Base-by-base conservation (phyloP, 2,113 vertebrate genomes). In the Collichthys lucidus region DNA sequence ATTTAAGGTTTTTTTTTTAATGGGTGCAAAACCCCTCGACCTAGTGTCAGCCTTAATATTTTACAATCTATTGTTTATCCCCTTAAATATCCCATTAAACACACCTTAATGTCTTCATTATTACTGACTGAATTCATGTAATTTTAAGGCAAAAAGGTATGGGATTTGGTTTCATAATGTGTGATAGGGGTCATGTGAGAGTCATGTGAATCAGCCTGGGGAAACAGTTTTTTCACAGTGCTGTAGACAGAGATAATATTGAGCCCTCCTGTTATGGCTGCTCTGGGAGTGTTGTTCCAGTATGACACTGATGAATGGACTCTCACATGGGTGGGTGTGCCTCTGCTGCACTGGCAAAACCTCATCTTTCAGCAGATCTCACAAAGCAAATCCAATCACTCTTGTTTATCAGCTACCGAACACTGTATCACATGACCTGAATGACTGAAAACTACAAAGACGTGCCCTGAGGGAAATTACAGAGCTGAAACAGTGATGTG, bases 261-360 rank as follows among this genome's bases (percentile, higher is more conserved):
- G 9, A 6, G 24, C 52, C 77, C 57, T 77, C 46, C 15, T 7
- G 22, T 46, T 53, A 22, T 8, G 3, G 11, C 64, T 70, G 26
- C 59, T 35, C 5, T 35, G 42, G 69, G 47, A 71, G 14, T n/a
- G 56, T 31, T 31, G 22, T 57, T 82, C 53, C 53, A 52, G 46
- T n/a, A 65, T 57, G 59, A 66, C 53, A 61, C 29, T 50, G 26
- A 60, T n/a, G 68, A 77, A 80, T 49, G 19, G 60, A 29, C 22
- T 73, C 62, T 77, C 72, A 59, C 26, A 3, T 47, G 76, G 60
- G 22, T 56, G 35, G 61, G 44, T 17, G 71, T 57, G 31, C 19
- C 63, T 63, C 46, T 10, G 53, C 62, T 57, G 19, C 53, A 22
- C 8, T 10, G 12, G 19, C 15, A 44, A 55, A 44, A 17, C 46